These are phyloP conservation scores for Oncorhynchus gorbuscha DNA, from an alignment of 2,113 vertebrate species.

Conservation along the genomic window DNA sequence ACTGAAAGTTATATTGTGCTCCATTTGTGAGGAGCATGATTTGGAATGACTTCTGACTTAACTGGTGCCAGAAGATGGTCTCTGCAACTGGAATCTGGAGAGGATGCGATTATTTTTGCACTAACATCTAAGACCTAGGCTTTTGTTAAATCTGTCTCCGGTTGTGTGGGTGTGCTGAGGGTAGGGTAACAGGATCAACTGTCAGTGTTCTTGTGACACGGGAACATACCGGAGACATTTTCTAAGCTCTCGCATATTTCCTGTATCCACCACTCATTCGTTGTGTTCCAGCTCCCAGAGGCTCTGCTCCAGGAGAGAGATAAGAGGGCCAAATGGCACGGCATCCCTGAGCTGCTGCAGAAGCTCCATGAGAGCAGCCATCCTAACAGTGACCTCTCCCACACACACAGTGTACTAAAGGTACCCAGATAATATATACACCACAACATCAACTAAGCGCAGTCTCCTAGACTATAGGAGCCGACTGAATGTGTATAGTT, in stretches of 20 bases:
- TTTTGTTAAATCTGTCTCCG: too few species aligned
- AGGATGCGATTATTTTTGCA: too few species aligned
- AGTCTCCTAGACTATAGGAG: background rate
- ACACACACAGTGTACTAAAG: slow-evolving; percentile 92
- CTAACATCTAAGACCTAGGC: too few species aligned
- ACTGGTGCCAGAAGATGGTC: background rate
- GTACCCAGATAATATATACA: slow-evolving; percentile 60
- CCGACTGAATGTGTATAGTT: too few species aligned
- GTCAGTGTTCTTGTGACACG: background rate
- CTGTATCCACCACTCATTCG: background rate
- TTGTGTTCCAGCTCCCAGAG: slow-evolving; percentile 81
- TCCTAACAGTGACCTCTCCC: slow-evolving; percentile 90
- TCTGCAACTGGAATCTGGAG: background rate
- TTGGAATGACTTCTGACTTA: background rate
- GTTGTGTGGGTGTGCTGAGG: background rate
- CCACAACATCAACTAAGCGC: background rate
- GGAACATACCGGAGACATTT: background rate
- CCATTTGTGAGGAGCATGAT: background rate
- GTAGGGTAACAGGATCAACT: background rate
- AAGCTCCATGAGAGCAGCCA: slow-evolving; percentile 90
- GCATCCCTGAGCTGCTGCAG: slow-evolving; percentile 89
- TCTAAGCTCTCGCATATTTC: background rate
- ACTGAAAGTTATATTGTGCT: too few species aligned
- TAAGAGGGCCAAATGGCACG: slow-evolving; percentile 92
- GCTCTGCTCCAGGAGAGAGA: slow-evolving; percentile 90